Percentiles rank a stretch among this genome's conserved stretches.
Evolutionary conservation across 2,888 invertebrate species (phyloP).

Genomic region (Philereme transversata): DNA sequence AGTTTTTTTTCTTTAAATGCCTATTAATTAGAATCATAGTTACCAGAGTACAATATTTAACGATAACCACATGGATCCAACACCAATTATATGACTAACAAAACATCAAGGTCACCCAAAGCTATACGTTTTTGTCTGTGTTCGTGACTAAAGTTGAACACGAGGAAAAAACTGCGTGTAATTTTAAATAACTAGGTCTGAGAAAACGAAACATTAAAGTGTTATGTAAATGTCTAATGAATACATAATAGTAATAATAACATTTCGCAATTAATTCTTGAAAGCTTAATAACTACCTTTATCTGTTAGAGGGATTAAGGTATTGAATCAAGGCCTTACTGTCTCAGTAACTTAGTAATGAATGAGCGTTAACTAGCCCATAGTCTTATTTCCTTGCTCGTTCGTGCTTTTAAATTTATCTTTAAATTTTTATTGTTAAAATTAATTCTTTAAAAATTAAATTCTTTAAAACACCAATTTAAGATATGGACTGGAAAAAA

Average conservation of each 20-base stretch:
- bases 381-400: too few relatives aligned
- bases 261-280: conserved; percentile 34
- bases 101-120: conserved; percentile 75
- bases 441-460: too few relatives aligned
- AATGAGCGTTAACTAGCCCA: background rate
- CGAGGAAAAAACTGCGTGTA: conserved; percentile 73
- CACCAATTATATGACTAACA: conserved; percentile 69
- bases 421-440: too few relatives aligned
- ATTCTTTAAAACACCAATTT: too few relatives aligned
- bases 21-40: conserved; percentile 30
- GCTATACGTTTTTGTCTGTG: conserved; percentile 74
- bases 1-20: conserved; percentile 1
- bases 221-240: conserved; percentile 39
- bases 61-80: conserved; percentile 54
- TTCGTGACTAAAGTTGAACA: conserved; percentile 76
- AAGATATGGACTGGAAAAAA: too few relatives aligned
- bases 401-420: too few relatives aligned
- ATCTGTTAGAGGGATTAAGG: background rate
- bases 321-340: background rate
- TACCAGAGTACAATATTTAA: conserved; percentile 45
- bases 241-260: conserved; percentile 35
- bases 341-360: background rate
- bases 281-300: conserved; percentile 4
- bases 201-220: conserved; percentile 50
- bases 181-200: conserved; percentile 71